Conservation (phyloP, 2,797 vertebrate genomes). For the Diplodus sargus region DNA sequence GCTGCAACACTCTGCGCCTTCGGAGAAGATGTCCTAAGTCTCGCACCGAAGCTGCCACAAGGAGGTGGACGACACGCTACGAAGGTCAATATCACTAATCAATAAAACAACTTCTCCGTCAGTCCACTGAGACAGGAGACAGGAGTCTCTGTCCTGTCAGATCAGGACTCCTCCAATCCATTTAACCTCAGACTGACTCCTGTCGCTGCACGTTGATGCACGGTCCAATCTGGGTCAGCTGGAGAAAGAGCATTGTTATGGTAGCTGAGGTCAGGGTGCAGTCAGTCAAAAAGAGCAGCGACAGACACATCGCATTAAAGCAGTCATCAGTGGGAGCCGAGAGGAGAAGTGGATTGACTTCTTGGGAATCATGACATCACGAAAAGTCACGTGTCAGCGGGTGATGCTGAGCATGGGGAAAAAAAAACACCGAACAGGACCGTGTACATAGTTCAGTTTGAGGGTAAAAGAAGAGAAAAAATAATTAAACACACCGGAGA, state of each 20-base stretch:
- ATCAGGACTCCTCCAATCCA: conserved; percentile 35
- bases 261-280: conserved; percentile 16
- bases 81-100: conserved; percentile 53
- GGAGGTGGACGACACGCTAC: conserved; percentile 8
- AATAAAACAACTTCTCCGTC: conserved; percentile 53
- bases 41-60: neutral
- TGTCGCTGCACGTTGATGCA: conserved; percentile 18
- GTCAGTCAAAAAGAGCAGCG: conserved; percentile 14
- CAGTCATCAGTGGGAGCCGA: neutral
- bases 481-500: neutral
- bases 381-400: neutral
- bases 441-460: neutral
- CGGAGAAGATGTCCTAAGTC: conserved; percentile 13
- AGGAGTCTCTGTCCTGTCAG: conserved; percentile 62
- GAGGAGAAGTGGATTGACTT: neutral
- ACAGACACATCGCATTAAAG: conserved; percentile 1
- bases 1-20: neutral
- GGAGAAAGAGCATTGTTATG: conserved; percentile 24
- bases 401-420: neutral
- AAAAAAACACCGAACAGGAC: neutral
- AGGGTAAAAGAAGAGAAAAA: neutral
- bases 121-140: conserved; percentile 35
- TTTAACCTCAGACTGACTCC: conserved; percentile 47
- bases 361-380: neutral
- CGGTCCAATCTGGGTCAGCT: conserved; percentile 45